Conservation (phyloP, 2,888 invertebrate species). For the Spodoptera exigua region DNA sequence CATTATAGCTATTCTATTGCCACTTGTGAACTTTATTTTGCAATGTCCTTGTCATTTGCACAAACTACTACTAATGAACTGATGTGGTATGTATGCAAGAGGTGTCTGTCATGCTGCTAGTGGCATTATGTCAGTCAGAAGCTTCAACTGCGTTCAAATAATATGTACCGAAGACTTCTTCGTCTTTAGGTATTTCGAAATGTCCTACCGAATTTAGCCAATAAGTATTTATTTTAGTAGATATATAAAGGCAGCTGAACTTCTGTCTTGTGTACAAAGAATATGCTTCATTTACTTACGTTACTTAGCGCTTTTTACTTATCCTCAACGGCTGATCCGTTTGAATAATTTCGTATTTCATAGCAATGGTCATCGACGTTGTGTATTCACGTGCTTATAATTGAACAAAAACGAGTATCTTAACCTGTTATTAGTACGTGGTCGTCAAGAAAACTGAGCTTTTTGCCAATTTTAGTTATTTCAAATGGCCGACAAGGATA, state of each 20-base stretch:
- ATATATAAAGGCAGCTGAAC: too few species aligned
- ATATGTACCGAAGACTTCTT: too few species aligned
- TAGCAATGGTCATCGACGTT: neutral
- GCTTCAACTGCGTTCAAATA: slow-evolving; percentile 28
- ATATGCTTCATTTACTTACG: neutral
- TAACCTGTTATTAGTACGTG: slow-evolving; percentile 22
- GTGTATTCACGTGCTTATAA: slow-evolving; percentile 17
- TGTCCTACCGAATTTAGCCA: too few species aligned
- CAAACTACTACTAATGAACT: slow-evolving; percentile 45
- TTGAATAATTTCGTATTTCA: neutral
- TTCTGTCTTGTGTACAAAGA: too few species aligned
- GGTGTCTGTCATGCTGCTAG: slow-evolving; percentile 20
- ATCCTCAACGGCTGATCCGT: neutral
- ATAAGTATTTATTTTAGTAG: neutral
- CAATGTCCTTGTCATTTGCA: slow-evolving; percentile 55
- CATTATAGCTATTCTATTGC: slow-evolving; percentile 38
- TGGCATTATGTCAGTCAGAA: slow-evolving; percentile 19
- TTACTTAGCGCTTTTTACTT: neutral
- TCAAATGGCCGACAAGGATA: slow-evolving; percentile 39
- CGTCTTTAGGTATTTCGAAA: slow-evolving; percentile 6
- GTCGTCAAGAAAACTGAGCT: slow-evolving; percentile 24
- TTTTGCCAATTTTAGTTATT: slow-evolving; percentile 37
- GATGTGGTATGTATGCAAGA: slow-evolving; percentile 11
- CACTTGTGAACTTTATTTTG: slow-evolving; percentile 52
- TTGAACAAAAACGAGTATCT: slow-evolving; percentile 26